Conservation (phyloP, 2,888 invertebrate genomes). For the Sussaba pulchella region DNA sequence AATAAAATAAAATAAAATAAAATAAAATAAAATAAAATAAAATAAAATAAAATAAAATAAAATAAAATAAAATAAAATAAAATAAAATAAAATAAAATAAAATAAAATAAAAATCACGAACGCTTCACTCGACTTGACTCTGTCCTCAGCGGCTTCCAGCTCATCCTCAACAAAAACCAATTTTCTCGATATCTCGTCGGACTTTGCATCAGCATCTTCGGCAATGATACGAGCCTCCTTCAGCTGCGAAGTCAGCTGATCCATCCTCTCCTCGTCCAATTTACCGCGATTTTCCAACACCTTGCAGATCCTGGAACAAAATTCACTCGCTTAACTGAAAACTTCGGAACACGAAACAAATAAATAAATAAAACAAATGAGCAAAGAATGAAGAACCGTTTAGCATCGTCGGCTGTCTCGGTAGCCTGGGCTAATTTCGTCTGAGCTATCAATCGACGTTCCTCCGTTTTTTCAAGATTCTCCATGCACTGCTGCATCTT, state of each 20-base stretch:
- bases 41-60: background rate
- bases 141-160: constrained; percentile 88
- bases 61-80: background rate
- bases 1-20: background rate
- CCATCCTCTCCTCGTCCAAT: constrained; percentile 88
- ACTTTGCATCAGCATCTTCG: constrained; percentile 89
- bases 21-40: background rate
- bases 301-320: constrained; percentile 88
- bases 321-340: background rate
- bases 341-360: background rate
- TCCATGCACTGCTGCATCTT: constrained; percentile 81
- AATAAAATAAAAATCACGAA: constrained; percentile 75
- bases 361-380: background rate
- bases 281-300: constrained; percentile 88
- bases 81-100: background rate
- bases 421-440: constrained; percentile 78
- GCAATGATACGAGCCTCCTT: constrained; percentile 89
- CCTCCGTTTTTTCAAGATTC: constrained; percentile 80
- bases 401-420: constrained; percentile 80
- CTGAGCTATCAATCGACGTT: constrained; percentile 78
- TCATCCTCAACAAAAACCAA: constrained; percentile 89
- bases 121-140: constrained; percentile 88
- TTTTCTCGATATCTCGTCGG: constrained; percentile 89
- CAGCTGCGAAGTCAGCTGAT: constrained; percentile 87
- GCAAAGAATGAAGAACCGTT: constrained; percentile 73